phyloP scores from a whole-genome alignment of 2,113 vertebrate genomes.

The Oryzias woworae region DNA sequence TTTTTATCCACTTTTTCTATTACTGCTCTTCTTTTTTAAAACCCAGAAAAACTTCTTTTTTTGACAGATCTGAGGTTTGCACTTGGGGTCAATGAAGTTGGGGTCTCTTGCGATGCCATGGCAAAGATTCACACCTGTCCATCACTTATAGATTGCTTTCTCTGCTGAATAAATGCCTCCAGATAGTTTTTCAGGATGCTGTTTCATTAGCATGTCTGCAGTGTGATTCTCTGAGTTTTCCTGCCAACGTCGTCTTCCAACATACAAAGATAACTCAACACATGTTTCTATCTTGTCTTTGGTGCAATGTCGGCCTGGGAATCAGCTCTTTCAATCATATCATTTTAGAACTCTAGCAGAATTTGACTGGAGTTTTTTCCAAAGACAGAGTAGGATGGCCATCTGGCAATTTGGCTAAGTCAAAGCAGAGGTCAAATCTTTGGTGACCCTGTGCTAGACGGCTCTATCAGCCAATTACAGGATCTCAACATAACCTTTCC shows the following conservation, averaged over 20 bases:
- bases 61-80: conserved; percentile 20
- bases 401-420: conserved; percentile 46
- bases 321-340: too few relatives aligned
- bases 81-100: conserved; percentile 33
- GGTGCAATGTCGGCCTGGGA: too few relatives aligned
- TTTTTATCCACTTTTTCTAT: too few relatives aligned
- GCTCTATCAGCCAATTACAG: conserved; percentile 37
- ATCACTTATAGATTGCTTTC: conserved; percentile 28
- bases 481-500: conserved; percentile 6
- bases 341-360: conserved; percentile 1
- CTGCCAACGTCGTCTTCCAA: neutral
- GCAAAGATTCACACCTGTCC: conserved; percentile 20
- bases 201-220: neutral
- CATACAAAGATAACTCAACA: neutral
- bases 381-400: conserved; percentile 37
- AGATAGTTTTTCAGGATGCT: too few relatives aligned
- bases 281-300: neutral
- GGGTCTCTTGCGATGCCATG: conserved; percentile 25
- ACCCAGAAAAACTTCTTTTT: too few relatives aligned
- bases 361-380: conserved; percentile 15
- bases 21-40: too few relatives aligned
- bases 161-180: conserved; percentile 17
- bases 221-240: conserved; percentile 3
- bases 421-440: conserved; percentile 45
- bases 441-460: conserved; percentile 18